phyloP scores from a whole-genome alignment of 2,888 invertebrate species.

The Synergus gifuensis region DNA sequence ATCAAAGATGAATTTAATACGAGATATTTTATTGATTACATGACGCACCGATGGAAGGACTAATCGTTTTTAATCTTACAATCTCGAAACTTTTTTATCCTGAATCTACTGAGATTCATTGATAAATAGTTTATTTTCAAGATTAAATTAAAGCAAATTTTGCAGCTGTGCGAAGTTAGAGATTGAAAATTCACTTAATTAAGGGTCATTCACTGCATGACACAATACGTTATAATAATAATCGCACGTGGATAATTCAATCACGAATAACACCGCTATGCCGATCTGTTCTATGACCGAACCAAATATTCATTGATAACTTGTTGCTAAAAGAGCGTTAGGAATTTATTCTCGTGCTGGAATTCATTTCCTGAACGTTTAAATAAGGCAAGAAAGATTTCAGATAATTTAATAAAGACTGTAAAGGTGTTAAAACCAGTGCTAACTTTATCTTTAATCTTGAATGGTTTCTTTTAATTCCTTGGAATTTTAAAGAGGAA shows the following conservation, averaged over 20 bases:
- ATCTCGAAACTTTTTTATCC: background rate
- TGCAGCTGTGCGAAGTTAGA: background rate
- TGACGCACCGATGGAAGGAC: background rate
- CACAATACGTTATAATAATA: constrained; percentile 13
- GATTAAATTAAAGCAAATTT: background rate
- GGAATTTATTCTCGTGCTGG: background rate
- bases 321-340: background rate
- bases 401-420: background rate
- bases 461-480: background rate
- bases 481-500: background rate
- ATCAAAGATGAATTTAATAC: constrained; percentile 6
- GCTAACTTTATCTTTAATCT: no score
- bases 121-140: background rate
- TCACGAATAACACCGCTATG: background rate
- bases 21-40: background rate
- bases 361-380: background rate
- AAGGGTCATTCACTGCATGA: constrained; percentile 12
- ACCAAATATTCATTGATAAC: constrained; percentile 6
- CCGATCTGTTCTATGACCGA: constrained; percentile 13
- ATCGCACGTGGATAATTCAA: constrained; percentile 28
- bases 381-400: background rate
- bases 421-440: background rate
- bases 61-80: background rate
- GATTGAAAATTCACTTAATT: constrained; percentile 19
- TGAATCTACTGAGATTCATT: background rate